Evolutionary conservation across 2,113 vertebrate species (phyloP), one percentile per base, ranked within the genome.

Genomic region (Fulmarus glacialis): DNA sequence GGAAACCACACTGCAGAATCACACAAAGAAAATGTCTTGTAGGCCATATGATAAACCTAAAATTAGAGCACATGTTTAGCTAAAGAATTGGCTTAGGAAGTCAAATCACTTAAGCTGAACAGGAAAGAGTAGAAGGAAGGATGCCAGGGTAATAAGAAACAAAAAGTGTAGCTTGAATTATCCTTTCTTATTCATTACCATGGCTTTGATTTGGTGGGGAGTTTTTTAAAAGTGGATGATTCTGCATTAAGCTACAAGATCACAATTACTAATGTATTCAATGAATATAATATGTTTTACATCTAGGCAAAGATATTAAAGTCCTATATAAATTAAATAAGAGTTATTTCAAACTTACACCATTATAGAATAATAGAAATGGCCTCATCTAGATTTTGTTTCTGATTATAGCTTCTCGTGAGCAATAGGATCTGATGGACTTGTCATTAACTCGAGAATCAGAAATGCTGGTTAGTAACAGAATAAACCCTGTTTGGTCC

Each of bases 31-130:
- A 84, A 71, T 58, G 32, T 63, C 64, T 94, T 82, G 48, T 84
- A 87, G 71, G 21, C 89, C 32, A 58, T 86, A 89, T n/a, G 89
- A 96, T 83, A 71, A 83, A 84, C 24, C 58, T 89, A 95, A 96
- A 97, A 95, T 96, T 94, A 95, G 93, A 89, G 50, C 43, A 85
- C 75, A 50, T 26, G 27, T 66, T 96, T 86, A 50, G 74, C 79
- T 67, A 34, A 74, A 93, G 73, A 89, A 91, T 82, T 91, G 75
- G 89, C 89, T 95, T 85, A 78, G 72, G 56, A 97, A 80, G 55
- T 75, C 52, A 67, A 82, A 62, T 89, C 63, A 66, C 30, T 97
- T 85, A 89, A 89, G 36, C 59, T 86, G 63, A 95, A 83, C 9
- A 95, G 74, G 81, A 79, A 80, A 82, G 47, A 34, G 2, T 27